Conservation (phyloP, 2,888 invertebrate genomes). For the Melieria crassipennis region DNA sequence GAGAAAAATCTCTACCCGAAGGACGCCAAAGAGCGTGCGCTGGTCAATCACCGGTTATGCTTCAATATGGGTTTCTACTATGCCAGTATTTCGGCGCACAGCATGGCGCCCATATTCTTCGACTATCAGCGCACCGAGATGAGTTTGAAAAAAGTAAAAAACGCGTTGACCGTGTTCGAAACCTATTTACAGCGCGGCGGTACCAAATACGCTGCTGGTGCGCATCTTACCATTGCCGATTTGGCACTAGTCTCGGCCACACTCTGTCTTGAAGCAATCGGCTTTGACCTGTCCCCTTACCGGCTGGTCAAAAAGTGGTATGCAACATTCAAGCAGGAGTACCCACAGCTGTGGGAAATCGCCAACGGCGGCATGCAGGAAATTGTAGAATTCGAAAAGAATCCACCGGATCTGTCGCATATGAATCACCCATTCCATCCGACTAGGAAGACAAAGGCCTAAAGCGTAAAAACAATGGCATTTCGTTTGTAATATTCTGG, state of each 20-base stretch:
- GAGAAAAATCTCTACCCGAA: conserved; percentile 76
- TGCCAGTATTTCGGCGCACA: conserved; percentile 69
- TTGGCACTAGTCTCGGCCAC: conserved; percentile 77
- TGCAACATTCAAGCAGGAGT: conserved; percentile 73
- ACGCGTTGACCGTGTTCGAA: conserved; percentile 73
- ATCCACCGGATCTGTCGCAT: conserved; percentile 77
- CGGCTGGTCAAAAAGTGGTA: conserved; percentile 75
- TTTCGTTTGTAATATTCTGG: not conserved
- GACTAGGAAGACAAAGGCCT: conserved; percentile 67
- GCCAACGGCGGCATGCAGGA: conserved; percentile 76
- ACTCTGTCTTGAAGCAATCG: conserved; percentile 77
- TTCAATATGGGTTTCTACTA: conserved; percentile 83
- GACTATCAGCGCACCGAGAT: conserved; percentile 76
- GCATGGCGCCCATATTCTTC: conserved; percentile 80
- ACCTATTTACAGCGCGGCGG: conserved; percentile 73
- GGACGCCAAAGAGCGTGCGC: conserved; percentile 75
- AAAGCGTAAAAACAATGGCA: not conserved
- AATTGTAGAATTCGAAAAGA: conserved; percentile 74
- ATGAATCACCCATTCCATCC: conserved; percentile 81
- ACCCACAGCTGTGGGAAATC: conserved; percentile 77
- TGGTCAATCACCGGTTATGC: conserved; percentile 81
- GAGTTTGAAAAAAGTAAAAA: conserved; percentile 75
- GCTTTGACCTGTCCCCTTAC: conserved; percentile 73
- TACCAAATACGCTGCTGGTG: conserved; percentile 74
- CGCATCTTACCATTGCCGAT: conserved; percentile 79